phyloP scores from a whole-genome alignment of 2,888 invertebrate genomes.

The Synergus laeviventris region DNA sequence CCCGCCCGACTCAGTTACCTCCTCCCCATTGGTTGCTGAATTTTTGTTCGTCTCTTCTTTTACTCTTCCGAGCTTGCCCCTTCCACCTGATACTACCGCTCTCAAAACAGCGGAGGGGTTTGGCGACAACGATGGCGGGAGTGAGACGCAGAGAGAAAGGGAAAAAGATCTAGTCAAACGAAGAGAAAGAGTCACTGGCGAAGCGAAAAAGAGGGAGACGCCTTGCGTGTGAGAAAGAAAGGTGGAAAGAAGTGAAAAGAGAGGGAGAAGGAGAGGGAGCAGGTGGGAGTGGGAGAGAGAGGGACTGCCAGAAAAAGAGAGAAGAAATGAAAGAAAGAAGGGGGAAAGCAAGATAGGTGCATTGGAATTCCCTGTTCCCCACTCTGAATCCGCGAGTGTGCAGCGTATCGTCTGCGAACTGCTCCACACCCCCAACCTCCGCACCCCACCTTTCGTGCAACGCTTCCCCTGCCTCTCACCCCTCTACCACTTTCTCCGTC shows the following conservation, averaged over 20 bases:
- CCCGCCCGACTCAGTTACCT: constrained; percentile 40
- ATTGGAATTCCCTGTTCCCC: constrained; percentile 70
- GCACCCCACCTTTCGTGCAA: constrained; percentile 46
- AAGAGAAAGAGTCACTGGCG: constrained; percentile 22
- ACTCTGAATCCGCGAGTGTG: constrained; percentile 61
- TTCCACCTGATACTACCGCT: constrained; percentile 60
- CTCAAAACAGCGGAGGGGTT: constrained; percentile 55
- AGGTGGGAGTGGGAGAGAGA: constrained; percentile 21
- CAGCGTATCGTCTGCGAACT: constrained; percentile 60
- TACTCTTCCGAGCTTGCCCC: constrained; percentile 46
- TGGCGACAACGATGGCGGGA: constrained; percentile 34
- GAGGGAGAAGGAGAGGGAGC: constrained; percentile 36
- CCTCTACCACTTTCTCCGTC: constrained; percentile 38
- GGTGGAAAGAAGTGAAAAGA: constrained; percentile 35
- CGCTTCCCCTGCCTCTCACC: constrained; percentile 43
- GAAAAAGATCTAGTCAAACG: constrained; percentile 22
- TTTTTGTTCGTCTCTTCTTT: constrained; percentile 52
- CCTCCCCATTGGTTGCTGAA: constrained; percentile 50
- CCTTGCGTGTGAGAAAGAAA: constrained; percentile 26
- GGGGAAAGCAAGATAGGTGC: constrained; percentile 53
- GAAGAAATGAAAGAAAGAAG: constrained; percentile 22
- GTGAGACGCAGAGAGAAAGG: constrained; percentile 31
- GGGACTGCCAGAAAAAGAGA: background rate
- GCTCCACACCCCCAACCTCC: constrained; percentile 42
- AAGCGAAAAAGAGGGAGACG: constrained; percentile 26